Percentiles rank a stretch among this genome's conserved stretches.
Conservation (phyloP, 2,113 vertebrate species). For the Pogona vitticeps region DNA sequence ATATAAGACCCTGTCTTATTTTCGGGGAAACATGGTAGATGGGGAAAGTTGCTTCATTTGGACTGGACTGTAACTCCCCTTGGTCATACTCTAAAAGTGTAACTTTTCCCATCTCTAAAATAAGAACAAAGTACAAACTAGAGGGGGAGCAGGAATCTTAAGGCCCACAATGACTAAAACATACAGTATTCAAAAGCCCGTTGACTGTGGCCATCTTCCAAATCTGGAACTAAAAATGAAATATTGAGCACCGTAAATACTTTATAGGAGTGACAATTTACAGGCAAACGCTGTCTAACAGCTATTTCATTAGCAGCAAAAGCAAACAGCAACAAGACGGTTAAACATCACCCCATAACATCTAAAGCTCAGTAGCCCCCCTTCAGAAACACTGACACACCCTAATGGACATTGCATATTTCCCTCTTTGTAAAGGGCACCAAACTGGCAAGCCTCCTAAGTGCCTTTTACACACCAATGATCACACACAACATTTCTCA, state of each 20-base stretch:
- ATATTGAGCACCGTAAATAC: slow-evolving; percentile 18
- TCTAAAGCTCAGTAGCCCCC: not conserved
- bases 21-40: too few species aligned
- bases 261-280: slow-evolving; percentile 19
- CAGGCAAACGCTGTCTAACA: slow-evolving; percentile 18
- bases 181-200: not conserved
- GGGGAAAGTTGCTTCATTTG: too few species aligned
- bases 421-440: not conserved
- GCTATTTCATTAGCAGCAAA: not conserved
- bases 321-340: not conserved
- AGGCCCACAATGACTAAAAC: not conserved
- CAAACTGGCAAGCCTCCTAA: not conserved
- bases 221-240: slow-evolving; percentile 26
- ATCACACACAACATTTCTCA: accelerated
- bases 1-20: too few species aligned
- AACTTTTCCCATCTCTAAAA: not conserved
- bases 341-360: not conserved
- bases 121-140: slow-evolving; percentile 6
- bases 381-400: not conserved
- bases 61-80: too few species aligned
- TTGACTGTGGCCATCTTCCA: slow-evolving; percentile 31
- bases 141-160: not conserved
- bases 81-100: too few species aligned
- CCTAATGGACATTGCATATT: not conserved
- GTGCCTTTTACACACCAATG: accelerated